Base-by-base conservation (phyloP, 2,113 vertebrate genomes). In the Psephotus haematonotus region DNA sequence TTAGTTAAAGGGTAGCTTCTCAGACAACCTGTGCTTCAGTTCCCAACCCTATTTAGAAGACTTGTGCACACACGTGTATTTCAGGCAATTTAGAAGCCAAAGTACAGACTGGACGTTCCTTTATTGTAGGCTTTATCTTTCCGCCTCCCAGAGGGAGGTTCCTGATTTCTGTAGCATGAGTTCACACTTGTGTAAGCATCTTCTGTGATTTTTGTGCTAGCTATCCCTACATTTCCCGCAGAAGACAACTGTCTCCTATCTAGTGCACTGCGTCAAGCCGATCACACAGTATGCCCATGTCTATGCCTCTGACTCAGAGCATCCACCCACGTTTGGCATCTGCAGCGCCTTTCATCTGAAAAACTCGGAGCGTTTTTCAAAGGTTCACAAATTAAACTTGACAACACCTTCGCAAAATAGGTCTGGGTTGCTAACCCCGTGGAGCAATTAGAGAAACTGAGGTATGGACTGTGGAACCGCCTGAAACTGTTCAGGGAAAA, bases 341-440 rank as follows among this genome's bases (percentile, higher is more conserved):
- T 76, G 81, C 82, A 77, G 79, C 2, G 11, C 63, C 93, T 96
- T 97, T 96, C 94, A 96, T 95, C 92, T 95, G 82, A 70, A 78
- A 35, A 86, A 64, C 90, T 93, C 72, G 0, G 84, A 84, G 87
- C 39, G 3, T 69, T 93, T 97, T 74, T 83, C 81, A 94, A 95
- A 97, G 87, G 79, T 89, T 92, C 81, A 7, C 90, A 93, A 96
- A 96, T 91, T 75, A 93, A 90, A 91, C 79, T 63, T 85, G 92
- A 94, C 93, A 97, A 95, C 93, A 94, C 92, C 93, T 95, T 94
- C 88, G 89, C 95, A 96, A 96, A 97, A 95, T 96, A 96, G 93
- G 95, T 93, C 96, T 84, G 74, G 64, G 77, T 82, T 92, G 91
- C 88, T 88, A 94, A 85, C 43, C 81, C 69, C 55, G 57, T 25